Percentiles rank a stretch among this genome's conserved stretches.
Conservation (phyloP, 2,888 invertebrate species). For the Nemotelus pantherinus region DNA sequence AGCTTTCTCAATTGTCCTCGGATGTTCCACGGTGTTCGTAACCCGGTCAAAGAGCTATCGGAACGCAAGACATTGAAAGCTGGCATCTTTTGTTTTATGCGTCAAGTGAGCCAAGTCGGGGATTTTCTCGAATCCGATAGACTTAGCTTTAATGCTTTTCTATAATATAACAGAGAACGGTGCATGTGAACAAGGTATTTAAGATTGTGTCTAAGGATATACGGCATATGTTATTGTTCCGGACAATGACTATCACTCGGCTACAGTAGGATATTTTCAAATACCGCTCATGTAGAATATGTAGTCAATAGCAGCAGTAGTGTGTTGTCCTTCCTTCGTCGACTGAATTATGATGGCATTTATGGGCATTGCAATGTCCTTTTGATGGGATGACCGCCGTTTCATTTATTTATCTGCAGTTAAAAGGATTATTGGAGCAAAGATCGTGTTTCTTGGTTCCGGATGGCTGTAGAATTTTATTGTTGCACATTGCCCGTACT, state of each 20-base stretch:
- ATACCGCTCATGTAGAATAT: too few species aligned
- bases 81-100: background rate
- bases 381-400: constrained; percentile 45
- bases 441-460: constrained; percentile 11
- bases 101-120: background rate
- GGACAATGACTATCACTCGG: constrained; percentile 15
- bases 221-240: constrained; percentile 8
- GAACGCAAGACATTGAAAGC: too few species aligned
- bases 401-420: constrained; percentile 50
- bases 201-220: constrained; percentile 13
- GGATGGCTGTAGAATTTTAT: constrained; percentile 18
- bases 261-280: background rate
- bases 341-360: constrained; percentile 50
- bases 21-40: too few species aligned
- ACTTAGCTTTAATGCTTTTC: too few species aligned
- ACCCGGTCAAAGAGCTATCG: constrained; percentile 20
- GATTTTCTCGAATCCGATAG: too few species aligned
- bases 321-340: background rate
- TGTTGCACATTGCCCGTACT: constrained; percentile 40
- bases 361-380: constrained; percentile 51
- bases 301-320: background rate
- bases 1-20: too few species aligned
- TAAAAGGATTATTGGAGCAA: constrained; percentile 51
- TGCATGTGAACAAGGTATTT: constrained; percentile 32
- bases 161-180: too few species aligned